Base-by-base conservation (phyloP, 1,140 invertebrate species). In the Drosophila mojavensis region DNA sequence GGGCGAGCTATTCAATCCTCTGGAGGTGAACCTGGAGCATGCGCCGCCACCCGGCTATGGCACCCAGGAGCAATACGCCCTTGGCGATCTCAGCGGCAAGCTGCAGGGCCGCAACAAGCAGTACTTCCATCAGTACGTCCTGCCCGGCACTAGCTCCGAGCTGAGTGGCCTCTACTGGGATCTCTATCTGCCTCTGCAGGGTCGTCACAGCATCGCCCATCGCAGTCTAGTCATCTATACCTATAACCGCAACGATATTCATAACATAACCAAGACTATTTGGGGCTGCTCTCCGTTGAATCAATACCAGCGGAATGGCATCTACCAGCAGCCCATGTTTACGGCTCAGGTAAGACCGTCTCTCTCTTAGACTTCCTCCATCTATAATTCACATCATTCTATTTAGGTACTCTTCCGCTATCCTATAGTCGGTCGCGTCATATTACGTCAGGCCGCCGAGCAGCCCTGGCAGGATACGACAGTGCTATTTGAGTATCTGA, bases 11-110 rank as follows among this genome's bases (percentile, higher is more conserved):
- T 96, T 94, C 76, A 96, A 97, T 93, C 96, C 96, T 0, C 93
- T 93, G 3, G 93, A 94, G n/a, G 82, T 94, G 28, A 92, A 95
- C 56, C 69, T 93, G 13, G 93, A 93, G 4, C 91, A 90, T 24
- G 79, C 93, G 39, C 96, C 96, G 5, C 96, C 96, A 6, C 92
- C 95, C 74, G 96, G 96, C 94, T 91, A 91, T 41, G 82, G 96
- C 28, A 97, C 97, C 4, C 96, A 97, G 91, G 97, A 98, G 92
- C 95, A 97, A 84, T 98, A 98, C 84, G 94, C 96, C 4, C 92
- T 98, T 11, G 97, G 97, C 0, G 98, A 99, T 93, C 92, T 99
- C 4, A 97, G 97, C 58, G 97, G 97, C 5, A 99, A 99, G 93
- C 95, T 96, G 58, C 95, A 96, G 78, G 94, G 94, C 9, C 93